Evolutionary conservation across 2,113 vertebrate genomes (phyloP), one percentile per base, ranked within the genome.

Genomic region (Xiphophorus couchianus): DNA sequence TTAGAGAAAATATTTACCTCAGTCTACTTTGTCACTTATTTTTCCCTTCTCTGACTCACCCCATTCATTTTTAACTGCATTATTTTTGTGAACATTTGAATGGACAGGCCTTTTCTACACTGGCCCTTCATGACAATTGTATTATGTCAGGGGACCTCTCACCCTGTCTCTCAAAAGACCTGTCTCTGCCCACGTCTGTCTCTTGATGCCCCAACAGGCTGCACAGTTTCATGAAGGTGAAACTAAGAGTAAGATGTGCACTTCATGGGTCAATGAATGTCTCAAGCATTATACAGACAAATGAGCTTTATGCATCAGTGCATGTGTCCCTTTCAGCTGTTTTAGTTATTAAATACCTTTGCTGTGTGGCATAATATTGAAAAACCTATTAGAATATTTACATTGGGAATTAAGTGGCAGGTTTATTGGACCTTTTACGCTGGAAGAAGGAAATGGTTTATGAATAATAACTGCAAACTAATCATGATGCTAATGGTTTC

Each of bases 111-210:
- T 73, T 71, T 78, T 82, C 48, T 73, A 31, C 51, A 44, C 67
- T 72, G 76, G 11, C 39, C 76, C 48, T 69, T 42, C 64, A 25
- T 63, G 68, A 70, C 76, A 69, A 66, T 74, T 68, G n/a, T 71
- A 25, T 77, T 80, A 72, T 74, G 80, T 81, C 77, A 0, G 12
- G 1, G 12, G 84, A 85, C 77, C 69, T 78, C 77, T 86, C 77
- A 63, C 80, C 48, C 69, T 84, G 83, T 76, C 70, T 80, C 65
- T 80, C 54, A 60, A 68, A 82, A 73, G 42, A 76, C 72, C 51
- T 63, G 78, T 70, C 71, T 66, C 22, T 4, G n/a, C 62, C 72
- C 71, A 66, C 51, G 73, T 84, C 74, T 74, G 60, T 78, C 80
- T 75, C 37, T 30, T 25, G 65, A 71, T 74, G 54, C 51, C 44